Conservation (phyloP, 2,797 vertebrate genomes). For the Hippoglossus hippoglossus region DNA sequence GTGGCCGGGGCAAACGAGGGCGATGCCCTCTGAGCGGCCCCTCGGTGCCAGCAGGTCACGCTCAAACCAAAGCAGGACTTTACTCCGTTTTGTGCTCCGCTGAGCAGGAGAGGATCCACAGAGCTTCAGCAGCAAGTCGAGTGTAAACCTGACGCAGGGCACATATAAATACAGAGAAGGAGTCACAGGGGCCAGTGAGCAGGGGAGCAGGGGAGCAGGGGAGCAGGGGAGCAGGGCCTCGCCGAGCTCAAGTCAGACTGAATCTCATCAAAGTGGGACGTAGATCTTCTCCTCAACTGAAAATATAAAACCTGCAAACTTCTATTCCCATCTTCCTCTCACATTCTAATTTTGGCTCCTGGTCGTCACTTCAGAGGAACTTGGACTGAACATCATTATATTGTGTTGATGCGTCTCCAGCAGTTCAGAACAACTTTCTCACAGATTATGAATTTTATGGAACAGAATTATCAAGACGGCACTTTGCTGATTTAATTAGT, state of each 20-base stretch:
- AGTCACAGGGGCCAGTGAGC: slow-evolving; percentile 21
- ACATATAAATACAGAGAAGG: slow-evolving; percentile 18
- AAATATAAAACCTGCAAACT: not conserved
- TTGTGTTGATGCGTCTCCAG: not conserved
- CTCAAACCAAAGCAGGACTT: slow-evolving; percentile 6
- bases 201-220: slow-evolving; percentile 24
- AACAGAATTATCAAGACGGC: not conserved
- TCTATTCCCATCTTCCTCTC: slow-evolving; percentile 12
- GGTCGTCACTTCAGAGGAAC: too few species aligned
- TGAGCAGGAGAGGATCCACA: slow-evolving; percentile 18
- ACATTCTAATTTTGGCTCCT: not conserved
- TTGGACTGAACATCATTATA: slow-evolving; percentile 6
- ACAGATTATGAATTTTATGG: not conserved
- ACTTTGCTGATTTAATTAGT: not conserved
- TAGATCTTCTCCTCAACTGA: not conserved
- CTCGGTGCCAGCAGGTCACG: slow-evolving; percentile 14
- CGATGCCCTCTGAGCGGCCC: slow-evolving; percentile 10
- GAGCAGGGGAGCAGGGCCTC: slow-evolving; percentile 26
- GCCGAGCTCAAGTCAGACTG: slow-evolving; percentile 25
- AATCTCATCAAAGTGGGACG: slow-evolving; percentile 39
- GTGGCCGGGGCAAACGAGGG: not conserved
- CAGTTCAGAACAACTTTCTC: not conserved
- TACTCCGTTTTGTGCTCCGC: slow-evolving; percentile 27
- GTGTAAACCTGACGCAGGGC: slow-evolving; percentile 32
- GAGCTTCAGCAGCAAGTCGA: slow-evolving; percentile 33